Evolutionary conservation across 2,888 invertebrate genomes (phyloP).

Genomic region (Acleris emargana): DNA sequence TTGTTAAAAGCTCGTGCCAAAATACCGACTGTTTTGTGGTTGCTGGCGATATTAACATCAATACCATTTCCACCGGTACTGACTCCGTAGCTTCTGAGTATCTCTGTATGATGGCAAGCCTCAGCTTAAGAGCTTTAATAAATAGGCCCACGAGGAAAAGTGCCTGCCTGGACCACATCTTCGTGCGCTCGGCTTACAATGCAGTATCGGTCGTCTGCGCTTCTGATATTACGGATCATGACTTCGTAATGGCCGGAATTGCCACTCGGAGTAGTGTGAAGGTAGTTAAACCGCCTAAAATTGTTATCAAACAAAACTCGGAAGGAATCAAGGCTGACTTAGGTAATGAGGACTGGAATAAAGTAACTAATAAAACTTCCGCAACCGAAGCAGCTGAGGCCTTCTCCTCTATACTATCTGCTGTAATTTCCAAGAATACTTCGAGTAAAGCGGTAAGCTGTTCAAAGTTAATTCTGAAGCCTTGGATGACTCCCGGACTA

Average conservation of each 20-base stretch:
- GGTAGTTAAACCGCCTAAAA: too few relatives aligned
- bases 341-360: conserved; percentile 6
- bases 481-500: conserved; percentile 38
- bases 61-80: conserved; percentile 14
- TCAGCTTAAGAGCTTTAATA: conserved; percentile 26
- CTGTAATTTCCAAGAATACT: conserved; percentile 25
- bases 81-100: conserved; percentile 9
- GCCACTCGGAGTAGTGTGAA: neutral
- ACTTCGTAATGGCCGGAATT: conserved; percentile 13
- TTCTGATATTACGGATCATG: conserved; percentile 33
- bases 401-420: neutral
- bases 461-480: conserved; percentile 27
- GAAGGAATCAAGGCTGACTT: conserved; percentile 17
- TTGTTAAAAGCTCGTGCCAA: neutral
- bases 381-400: conserved; percentile 5
- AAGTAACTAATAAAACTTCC: neutral
- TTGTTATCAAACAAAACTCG: too few relatives aligned
- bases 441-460: conserved; percentile 6
- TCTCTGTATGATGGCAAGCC: conserved; percentile 32
- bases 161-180: conserved; percentile 38
- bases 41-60: conserved; percentile 39
- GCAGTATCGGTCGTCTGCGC: conserved; percentile 28
- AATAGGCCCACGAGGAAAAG: conserved; percentile 30
- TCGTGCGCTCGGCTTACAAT: conserved; percentile 7
- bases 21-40: conserved; percentile 14